Percentiles rank a stretch among this genome's conserved stretches.
phyloP scores from a whole-genome alignment of 2,888 invertebrate genomes.

The Troides oblongomaculatus region DNA sequence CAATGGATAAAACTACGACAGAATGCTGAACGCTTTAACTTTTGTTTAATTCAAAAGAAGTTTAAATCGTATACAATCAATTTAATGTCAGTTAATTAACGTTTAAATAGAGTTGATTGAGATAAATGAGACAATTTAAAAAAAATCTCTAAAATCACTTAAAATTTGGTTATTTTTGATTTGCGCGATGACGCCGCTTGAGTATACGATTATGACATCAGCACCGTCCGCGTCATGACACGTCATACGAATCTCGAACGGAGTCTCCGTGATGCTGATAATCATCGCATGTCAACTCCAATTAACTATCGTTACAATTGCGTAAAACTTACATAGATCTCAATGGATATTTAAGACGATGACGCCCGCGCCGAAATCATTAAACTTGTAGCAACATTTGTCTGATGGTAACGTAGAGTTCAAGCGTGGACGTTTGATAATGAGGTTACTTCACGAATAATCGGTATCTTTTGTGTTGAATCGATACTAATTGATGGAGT shows the following conservation, averaged over 20 bases:
- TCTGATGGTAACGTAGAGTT: constrained; percentile 12
- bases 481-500: constrained; percentile 38
- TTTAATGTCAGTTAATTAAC: neutral
- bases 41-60: too few relatives aligned
- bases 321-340: constrained; percentile 13
- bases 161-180: neutral
- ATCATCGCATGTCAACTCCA: constrained; percentile 60
- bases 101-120: neutral
- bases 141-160: neutral
- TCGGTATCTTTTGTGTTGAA: constrained; percentile 27
- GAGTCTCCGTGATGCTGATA: constrained; percentile 52
- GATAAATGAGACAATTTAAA: neutral
- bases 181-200: constrained; percentile 36
- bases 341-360: constrained; percentile 16
- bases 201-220: constrained; percentile 64
- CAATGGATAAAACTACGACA: too few relatives aligned
- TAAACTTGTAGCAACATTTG: constrained; percentile 15
- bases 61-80: too few relatives aligned
- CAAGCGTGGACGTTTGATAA: constrained; percentile 11
- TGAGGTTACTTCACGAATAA: constrained; percentile 5
- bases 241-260: constrained; percentile 64
- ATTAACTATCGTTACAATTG: constrained; percentile 39
- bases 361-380: constrained; percentile 19
- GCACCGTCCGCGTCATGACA: constrained; percentile 55
- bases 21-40: too few relatives aligned